These are phyloP conservation scores for Acrobasis repandana DNA, from an alignment of 2,888 invertebrate species.

Conservation along the genomic window DNA sequence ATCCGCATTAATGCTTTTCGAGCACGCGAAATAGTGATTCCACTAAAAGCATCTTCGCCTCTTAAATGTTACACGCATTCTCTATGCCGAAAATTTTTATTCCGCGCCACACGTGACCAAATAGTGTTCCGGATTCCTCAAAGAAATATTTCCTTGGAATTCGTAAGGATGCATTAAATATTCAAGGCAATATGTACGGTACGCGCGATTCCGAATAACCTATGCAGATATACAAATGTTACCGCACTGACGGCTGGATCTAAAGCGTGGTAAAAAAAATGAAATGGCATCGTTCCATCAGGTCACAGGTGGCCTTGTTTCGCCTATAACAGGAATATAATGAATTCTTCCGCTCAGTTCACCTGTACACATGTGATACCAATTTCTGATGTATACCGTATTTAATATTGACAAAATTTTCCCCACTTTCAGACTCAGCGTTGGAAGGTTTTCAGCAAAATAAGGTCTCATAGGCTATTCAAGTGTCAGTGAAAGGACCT, in stretches of 20 bases:
- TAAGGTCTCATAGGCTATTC: conserved; percentile 48
- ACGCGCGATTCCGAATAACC: conserved; percentile 59
- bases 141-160: conserved; percentile 60
- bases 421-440: conserved; percentile 32
- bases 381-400: neutral
- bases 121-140: conserved; percentile 60
- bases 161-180: conserved; percentile 53
- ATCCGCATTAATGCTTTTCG: conserved; percentile 53
- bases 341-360: conserved; percentile 40
- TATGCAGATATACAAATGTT: conserved; percentile 60
- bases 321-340: conserved; percentile 48
- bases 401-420: conserved; percentile 40
- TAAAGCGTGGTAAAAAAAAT: conserved; percentile 39
- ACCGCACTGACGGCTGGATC: conserved; percentile 45
- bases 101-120: conserved; percentile 51
- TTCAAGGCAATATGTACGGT: conserved; percentile 63
- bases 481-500: conserved; percentile 52
- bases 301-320: conserved; percentile 58
- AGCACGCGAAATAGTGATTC: conserved; percentile 73
- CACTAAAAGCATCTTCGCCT: conserved; percentile 65
- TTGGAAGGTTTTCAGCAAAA: conserved; percentile 44
- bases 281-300: conserved; percentile 38
- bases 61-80: conserved; percentile 47
- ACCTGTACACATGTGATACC: conserved; percentile 20
- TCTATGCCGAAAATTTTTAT: conserved; percentile 55